Evolutionary conservation across 2,113 vertebrate species (phyloP).

Genomic region (Atrichornis clamosus): DNA sequence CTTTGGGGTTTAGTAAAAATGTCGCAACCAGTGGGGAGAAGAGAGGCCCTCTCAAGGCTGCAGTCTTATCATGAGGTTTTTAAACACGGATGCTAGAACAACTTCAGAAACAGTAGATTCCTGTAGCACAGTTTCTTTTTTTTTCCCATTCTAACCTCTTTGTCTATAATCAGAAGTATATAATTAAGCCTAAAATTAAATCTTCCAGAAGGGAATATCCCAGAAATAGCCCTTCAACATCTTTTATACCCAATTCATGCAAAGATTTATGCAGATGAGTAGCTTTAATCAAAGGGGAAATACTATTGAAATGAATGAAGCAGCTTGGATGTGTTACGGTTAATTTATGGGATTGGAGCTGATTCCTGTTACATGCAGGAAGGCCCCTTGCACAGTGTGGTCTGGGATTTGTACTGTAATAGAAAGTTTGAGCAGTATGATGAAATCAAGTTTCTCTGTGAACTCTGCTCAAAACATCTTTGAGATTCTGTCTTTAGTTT

Average conservation of each 20-base stretch:
- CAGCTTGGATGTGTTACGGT: not conserved
- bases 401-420: not conserved
- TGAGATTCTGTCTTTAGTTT: not conserved
- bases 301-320: not conserved
- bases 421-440: not conserved
- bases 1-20: not conserved
- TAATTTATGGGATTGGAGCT: not conserved
- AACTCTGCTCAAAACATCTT: not conserved
- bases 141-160: not conserved
- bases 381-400: not conserved
- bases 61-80: not conserved
- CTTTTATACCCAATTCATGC: not conserved
- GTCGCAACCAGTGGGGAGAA: not conserved
- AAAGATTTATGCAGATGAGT: conserved; percentile 2
- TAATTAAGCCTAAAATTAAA: conserved; percentile 61
- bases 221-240: conserved; percentile 11
- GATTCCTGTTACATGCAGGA: not conserved
- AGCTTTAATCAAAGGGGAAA: conserved; percentile 5
- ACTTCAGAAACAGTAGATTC: not conserved
- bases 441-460: not conserved
- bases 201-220: conserved; percentile 3
- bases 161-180: not conserved
- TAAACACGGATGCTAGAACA: not conserved
- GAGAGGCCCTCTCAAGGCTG: not conserved
- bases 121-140: not conserved